A percentile compares a stretch with the other conserved stretches of the same genome.
phyloP scores from a whole-genome alignment of 2,888 invertebrate genomes.

The Strigamia crassipes region DNA sequence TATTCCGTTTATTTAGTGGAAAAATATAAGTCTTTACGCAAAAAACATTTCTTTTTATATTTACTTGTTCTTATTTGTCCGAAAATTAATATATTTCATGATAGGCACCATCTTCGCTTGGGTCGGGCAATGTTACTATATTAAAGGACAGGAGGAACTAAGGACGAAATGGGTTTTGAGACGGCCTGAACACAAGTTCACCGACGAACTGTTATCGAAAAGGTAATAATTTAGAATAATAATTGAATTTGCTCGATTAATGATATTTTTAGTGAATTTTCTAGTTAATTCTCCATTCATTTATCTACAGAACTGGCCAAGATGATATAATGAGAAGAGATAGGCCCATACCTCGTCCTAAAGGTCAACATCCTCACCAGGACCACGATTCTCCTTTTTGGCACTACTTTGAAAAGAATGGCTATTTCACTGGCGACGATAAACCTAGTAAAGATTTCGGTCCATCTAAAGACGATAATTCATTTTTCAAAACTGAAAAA shows the following conservation, averaged over 20 bases:
- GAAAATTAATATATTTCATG: too few species aligned
- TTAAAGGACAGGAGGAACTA: conserved; percentile 2
- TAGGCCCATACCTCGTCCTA: not conserved
- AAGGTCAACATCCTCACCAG: not conserved
- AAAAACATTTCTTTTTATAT: too few species aligned
- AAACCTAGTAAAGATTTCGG: not conserved
- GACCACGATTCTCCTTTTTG: not conserved
- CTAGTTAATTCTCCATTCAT: not conserved
- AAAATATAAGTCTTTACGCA: too few species aligned
- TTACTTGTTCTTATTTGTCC: too few species aligned
- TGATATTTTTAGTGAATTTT: not conserved
- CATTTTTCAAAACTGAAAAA: not conserved
- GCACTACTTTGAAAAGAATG: not conserved
- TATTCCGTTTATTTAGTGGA: too few species aligned
- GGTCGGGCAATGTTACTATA: conserved; percentile 13
- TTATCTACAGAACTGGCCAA: not conserved
- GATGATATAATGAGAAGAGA: not conserved
- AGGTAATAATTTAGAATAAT: not conserved
- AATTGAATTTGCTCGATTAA: too few species aligned
- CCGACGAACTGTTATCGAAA: not conserved
- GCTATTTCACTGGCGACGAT: not conserved
- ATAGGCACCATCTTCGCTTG: not conserved
- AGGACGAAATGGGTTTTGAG: conserved; percentile 14
- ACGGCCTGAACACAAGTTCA: not conserved
- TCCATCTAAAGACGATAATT: not conserved